Percentiles rank a stretch among this genome's conserved stretches.
These are phyloP conservation scores for Ailurus styani DNA, from an alignment of 2,113 vertebrate genomes.

Conservation along the genomic window DNA sequence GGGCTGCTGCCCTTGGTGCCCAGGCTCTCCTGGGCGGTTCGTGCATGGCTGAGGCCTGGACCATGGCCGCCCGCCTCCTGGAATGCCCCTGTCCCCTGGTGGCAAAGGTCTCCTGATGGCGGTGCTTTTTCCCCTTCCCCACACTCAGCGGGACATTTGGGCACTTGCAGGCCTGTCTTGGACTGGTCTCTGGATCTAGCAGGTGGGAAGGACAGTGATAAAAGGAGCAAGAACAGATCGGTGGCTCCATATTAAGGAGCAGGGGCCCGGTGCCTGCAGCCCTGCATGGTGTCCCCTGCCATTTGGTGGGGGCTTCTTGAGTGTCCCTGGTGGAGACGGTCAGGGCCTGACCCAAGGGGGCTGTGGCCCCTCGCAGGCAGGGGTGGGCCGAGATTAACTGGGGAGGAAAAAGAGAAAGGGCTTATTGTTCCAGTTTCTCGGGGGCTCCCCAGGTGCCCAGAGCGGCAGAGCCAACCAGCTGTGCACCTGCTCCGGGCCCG, in stretches of 20 bases:
- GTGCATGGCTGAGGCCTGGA: not conserved
- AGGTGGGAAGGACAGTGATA: not conserved
- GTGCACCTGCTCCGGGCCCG: not conserved
- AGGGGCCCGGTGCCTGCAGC: not conserved
- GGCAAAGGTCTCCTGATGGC: not conserved
- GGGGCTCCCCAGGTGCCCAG: not conserved
- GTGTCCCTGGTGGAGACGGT: not conserved
- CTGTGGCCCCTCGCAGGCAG: not conserved
- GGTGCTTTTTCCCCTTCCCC: not conserved
- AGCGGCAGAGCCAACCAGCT: not conserved
- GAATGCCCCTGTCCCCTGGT: too few relatives aligned
- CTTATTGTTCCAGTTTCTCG: not conserved
- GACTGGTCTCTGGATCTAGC: not conserved
- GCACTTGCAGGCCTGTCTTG: accelerated
- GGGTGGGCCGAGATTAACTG: not conserved
- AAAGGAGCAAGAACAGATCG: not conserved
- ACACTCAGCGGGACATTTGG: accelerated
- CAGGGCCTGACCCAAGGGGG: not conserved
- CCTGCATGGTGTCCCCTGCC: not conserved
- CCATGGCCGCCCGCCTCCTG: not conserved
- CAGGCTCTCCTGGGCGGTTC: not conserved
- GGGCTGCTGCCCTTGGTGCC: not conserved
- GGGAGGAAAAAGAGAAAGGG: not conserved
- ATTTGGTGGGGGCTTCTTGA: not conserved
- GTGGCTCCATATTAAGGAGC: not conserved